These are phyloP conservation scores for Hippoglossus hippoglossus DNA, from an alignment of 2,797 vertebrate species.

Conservation along the genomic window DNA sequence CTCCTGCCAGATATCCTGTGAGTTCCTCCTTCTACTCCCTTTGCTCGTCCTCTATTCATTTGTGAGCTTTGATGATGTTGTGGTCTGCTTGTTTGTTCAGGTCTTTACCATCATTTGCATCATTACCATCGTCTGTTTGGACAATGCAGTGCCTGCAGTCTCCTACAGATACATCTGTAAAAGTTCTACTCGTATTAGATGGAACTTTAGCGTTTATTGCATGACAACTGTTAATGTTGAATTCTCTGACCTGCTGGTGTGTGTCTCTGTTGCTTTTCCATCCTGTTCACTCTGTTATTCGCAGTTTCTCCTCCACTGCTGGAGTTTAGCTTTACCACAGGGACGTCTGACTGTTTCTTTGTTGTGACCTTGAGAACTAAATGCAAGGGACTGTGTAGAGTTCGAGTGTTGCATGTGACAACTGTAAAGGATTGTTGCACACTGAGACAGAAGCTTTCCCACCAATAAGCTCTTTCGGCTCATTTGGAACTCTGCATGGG, in stretches of 20 bases:
- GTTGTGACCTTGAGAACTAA: too few relatives aligned
- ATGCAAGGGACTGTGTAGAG: background rate
- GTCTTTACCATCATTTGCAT: conserved; percentile 16
- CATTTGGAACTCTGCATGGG: too few relatives aligned
- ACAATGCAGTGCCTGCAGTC: background rate
- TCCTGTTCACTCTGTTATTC: background rate
- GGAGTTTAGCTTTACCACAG: background rate
- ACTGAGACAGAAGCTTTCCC: background rate
- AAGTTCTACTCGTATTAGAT: too few relatives aligned
- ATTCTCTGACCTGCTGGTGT: background rate
- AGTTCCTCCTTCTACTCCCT: conserved; percentile 69
- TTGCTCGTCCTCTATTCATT: conserved; percentile 43
- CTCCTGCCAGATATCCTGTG: conserved; percentile 75
- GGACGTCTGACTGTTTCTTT: too few relatives aligned
- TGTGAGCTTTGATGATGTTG: conserved; percentile 2
- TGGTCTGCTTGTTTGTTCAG: conserved; percentile 5
- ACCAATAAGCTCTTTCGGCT: background rate
- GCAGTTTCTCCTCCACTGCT: background rate
- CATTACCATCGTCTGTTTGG: background rate
- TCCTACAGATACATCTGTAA: too few relatives aligned
- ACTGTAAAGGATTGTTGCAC: background rate
- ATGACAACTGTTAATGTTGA: background rate
- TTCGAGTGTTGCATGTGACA: background rate
- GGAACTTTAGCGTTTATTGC: background rate
- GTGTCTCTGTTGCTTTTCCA: background rate